Evolutionary conservation across 2,113 vertebrate genomes (phyloP).

Genomic region (Philantomba maxwellii): DNA sequence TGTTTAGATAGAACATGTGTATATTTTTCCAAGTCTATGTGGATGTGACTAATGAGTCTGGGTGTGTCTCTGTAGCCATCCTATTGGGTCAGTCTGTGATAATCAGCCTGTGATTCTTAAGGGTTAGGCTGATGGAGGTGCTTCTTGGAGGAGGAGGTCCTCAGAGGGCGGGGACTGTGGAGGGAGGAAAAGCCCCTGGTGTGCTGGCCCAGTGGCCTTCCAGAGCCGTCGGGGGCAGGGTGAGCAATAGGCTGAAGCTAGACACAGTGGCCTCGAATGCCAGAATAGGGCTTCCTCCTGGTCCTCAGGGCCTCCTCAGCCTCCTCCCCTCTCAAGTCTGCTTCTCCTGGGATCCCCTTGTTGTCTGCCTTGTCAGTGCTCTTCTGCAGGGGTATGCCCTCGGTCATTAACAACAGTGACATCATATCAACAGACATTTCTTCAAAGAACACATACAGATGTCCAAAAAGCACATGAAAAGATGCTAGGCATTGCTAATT

Average conservation of each 20-base stretch:
- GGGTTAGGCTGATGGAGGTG: background rate
- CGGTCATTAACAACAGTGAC: background rate
- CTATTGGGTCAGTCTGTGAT: background rate
- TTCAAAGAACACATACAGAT: background rate
- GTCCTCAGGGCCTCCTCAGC: background rate
- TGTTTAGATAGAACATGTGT: background rate
- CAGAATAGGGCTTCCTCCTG: background rate
- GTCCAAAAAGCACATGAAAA: background rate
- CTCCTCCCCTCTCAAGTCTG: background rate
- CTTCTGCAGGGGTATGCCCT: background rate
- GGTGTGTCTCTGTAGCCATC: background rate
- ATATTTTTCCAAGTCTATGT: background rate
- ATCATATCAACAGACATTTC: background rate
- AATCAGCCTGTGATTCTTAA: background rate
- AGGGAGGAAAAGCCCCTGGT: background rate
- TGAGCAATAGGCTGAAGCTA: background rate
- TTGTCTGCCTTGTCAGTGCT: background rate
- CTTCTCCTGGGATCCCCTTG: background rate
- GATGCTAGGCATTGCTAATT: background rate
- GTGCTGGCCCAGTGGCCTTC: background rate
- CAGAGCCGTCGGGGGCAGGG: background rate
- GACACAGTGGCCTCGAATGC: background rate
- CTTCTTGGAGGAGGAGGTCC: background rate
- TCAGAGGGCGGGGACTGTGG: background rate
- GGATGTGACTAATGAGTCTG: background rate